Evolutionary conservation across 2,888 invertebrate genomes (phyloP).

Genomic region (Cartodere bifasciata): DNA sequence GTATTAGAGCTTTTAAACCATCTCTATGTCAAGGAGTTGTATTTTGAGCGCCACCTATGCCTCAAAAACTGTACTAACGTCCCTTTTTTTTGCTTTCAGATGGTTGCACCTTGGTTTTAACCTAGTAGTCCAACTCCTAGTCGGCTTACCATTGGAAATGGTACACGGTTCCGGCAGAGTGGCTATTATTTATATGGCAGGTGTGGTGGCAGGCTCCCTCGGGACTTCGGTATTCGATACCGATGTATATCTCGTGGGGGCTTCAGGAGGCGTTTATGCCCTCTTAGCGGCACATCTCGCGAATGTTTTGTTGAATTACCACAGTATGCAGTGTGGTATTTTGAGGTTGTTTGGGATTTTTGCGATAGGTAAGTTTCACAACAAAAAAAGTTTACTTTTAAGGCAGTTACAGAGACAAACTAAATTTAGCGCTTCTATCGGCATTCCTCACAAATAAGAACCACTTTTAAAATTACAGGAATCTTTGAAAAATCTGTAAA

Average conservation of each 20-base stretch:
- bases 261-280: slow-evolving; percentile 95
- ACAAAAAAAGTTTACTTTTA: slow-evolving; percentile 2
- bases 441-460: too few species aligned
- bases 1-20: too few species aligned
- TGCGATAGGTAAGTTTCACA: slow-evolving; percentile 66
- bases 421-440: too few species aligned
- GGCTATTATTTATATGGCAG: slow-evolving; percentile 80
- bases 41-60: too few species aligned
- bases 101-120: slow-evolving; percentile 94
- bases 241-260: slow-evolving; percentile 89
- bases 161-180: slow-evolving; percentile 87
- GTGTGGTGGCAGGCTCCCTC: slow-evolving; percentile 75
- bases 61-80: too few species aligned
- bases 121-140: slow-evolving; percentile 82
- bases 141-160: slow-evolving; percentile 91
- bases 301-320: slow-evolving; percentile 88
- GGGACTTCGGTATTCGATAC: slow-evolving; percentile 90
- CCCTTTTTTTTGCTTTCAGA: slow-evolving; percentile 34
- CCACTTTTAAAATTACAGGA: too few species aligned
- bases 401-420: too few species aligned
- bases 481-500: too few species aligned
- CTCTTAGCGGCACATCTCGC: slow-evolving; percentile 90
- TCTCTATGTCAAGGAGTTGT: too few species aligned
- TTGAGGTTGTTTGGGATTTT: slow-evolving; percentile 80
- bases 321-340: slow-evolving; percentile 89